Evolutionary conservation across 2,888 invertebrate species (phyloP).

Genomic region (Cataglyphis livida): DNA sequence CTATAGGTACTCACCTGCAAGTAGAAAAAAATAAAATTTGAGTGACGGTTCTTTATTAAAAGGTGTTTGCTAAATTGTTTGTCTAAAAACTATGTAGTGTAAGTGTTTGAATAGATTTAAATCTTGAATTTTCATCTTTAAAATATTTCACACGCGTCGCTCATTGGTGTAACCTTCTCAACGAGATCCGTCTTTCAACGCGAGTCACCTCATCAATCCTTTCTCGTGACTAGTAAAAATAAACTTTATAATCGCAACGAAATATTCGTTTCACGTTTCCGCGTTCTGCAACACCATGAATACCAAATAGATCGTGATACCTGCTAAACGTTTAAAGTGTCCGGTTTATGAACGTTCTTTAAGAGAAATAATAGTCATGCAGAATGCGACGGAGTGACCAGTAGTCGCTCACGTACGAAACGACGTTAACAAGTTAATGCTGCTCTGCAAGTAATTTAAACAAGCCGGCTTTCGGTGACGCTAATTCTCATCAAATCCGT

Average conservation of each 20-base stretch:
- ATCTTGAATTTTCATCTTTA: neutral
- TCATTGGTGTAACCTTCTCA: slow-evolving; percentile 35
- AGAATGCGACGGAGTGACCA: slow-evolving; percentile 58
- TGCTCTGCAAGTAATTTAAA: slow-evolving; percentile 61
- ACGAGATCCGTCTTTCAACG: slow-evolving; percentile 53
- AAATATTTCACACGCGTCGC: neutral
- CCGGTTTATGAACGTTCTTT: slow-evolving; percentile 79
- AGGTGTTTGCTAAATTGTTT: neutral
- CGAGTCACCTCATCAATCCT: slow-evolving; percentile 70
- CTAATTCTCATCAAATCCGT: neutral
- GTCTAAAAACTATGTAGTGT: neutral
- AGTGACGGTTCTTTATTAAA: slow-evolving; percentile 42
- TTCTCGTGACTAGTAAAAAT: slow-evolving; percentile 74
- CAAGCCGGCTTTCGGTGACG: slow-evolving; percentile 40
- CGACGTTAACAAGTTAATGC: slow-evolving; percentile 67
- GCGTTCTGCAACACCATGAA: slow-evolving; percentile 71
- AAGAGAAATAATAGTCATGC: slow-evolving; percentile 64
- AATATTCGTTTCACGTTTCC: slow-evolving; percentile 73
- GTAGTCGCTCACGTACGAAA: slow-evolving; percentile 73
- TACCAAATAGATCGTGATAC: slow-evolving; percentile 74
- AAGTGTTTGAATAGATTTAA: neutral
- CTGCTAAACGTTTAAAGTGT: slow-evolving; percentile 79
- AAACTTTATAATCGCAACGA: slow-evolving; percentile 68
- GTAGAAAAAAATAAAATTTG: slow-evolving; percentile 67
- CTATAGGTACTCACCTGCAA: slow-evolving; percentile 78